Percentiles rank a stretch among this genome's conserved stretches.
Conservation (phyloP, 2,797 vertebrate genomes). For the Atherinosoma microstoma region DNA sequence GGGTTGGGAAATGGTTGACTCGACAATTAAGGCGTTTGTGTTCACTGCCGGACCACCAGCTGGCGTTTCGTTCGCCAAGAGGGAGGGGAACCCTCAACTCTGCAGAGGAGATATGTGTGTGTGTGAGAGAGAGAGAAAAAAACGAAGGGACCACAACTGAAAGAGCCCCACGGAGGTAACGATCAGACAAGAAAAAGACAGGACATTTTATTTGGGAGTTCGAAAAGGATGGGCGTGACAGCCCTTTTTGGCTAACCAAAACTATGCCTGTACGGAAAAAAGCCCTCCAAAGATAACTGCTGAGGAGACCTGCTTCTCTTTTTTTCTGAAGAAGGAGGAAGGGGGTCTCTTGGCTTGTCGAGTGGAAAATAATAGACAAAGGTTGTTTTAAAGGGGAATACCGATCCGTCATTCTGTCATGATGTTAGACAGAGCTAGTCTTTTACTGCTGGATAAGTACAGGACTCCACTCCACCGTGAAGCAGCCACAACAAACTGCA, state of each 20-base stretch:
- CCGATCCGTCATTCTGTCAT: constrained; percentile 79
- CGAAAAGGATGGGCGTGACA: constrained; percentile 80
- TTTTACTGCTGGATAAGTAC: constrained; percentile 71
- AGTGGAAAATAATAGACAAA: constrained; percentile 85
- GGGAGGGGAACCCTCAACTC: constrained; percentile 56
- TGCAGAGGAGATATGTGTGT: constrained; percentile 21
- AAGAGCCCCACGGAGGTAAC: constrained; percentile 71
- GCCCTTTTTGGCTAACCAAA: constrained; percentile 83
- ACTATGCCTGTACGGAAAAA: constrained; percentile 76
- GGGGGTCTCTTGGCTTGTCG: constrained; percentile 70
- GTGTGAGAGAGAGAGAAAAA: constrained; percentile 12
- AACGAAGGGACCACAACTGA: constrained; percentile 71
- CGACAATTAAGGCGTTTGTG: constrained; percentile 82
- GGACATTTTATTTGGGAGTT: constrained; percentile 77
- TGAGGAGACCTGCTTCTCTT: constrained; percentile 72
- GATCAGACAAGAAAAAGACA: constrained; percentile 67
- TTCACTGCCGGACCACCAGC: constrained; percentile 83
- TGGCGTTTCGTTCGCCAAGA: constrained; percentile 70
- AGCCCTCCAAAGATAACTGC: constrained; percentile 84
- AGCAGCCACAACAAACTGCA: constrained; percentile 67
- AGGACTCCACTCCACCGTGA: constrained; percentile 50
- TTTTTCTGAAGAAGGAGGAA: constrained; percentile 50
- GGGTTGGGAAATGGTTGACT: constrained; percentile 81
- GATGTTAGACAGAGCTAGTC: constrained; percentile 68
- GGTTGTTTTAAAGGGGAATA: constrained; percentile 76